Evolutionary conservation across 2,113 vertebrate species (phyloP).

Genomic region (Microcebus tavaratra): DNA sequence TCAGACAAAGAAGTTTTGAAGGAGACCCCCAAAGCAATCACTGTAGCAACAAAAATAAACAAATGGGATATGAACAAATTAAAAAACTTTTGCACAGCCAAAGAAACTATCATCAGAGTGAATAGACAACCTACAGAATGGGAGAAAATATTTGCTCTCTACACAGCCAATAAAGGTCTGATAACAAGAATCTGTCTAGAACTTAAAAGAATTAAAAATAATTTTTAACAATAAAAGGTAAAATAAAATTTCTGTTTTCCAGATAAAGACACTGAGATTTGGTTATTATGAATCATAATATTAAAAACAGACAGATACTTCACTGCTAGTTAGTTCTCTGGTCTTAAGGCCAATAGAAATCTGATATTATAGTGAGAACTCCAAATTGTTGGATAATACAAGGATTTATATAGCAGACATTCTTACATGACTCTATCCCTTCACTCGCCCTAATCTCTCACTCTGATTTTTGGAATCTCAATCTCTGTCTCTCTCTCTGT

Average conservation of each 20-base stretch:
- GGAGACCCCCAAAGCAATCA: no score
- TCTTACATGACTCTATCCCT: background rate
- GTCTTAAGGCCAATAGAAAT: background rate
- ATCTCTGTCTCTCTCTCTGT: background rate
- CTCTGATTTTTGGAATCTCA: background rate
- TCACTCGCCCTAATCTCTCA: background rate
- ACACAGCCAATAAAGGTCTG: no score
- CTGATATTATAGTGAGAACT: background rate
- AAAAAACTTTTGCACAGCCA: no score
- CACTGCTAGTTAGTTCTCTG: background rate
- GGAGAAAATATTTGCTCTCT: no score
- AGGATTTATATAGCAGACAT: background rate
- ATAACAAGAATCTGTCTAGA: no score
- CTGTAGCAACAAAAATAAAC: no score
- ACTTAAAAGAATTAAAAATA: no score
- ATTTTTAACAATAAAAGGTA: background rate
- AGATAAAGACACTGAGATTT: background rate
- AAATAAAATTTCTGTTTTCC: background rate
- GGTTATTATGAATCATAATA: background rate
- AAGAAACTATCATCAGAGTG: no score
- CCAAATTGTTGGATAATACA: background rate
- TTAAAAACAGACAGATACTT: conserved; percentile 2
- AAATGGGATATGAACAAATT: no score
- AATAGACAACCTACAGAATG: no score
- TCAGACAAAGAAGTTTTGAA: no score